Base-by-base conservation (phyloP, 2,113 vertebrate species). In the Fulica atra region DNA sequence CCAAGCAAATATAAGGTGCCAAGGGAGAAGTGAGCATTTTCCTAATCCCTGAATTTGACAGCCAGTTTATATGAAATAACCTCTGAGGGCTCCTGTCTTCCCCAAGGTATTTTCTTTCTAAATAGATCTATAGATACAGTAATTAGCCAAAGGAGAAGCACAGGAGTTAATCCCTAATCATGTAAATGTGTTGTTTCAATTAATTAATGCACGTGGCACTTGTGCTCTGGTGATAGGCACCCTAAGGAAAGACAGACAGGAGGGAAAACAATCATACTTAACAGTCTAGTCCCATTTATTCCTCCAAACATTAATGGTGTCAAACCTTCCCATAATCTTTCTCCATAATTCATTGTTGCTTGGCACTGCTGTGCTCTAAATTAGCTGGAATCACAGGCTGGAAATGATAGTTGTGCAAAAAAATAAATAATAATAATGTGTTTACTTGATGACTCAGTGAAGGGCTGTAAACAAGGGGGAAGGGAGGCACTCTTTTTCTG, bases 71-170 rank as follows among this genome's bases (percentile, higher is more conserved):
- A 20, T 33, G 81, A 92, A 92, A 94, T 29, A 74, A 93, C 44
- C 91, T 95, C 91, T 11, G 57, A 92, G 91, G 91, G 50, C 81
- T 95, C 44, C 72, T 76, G 65, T 35, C 66, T 85, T 93, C 93
- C 94, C 94, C 65, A 84, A 84, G 89, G 91, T 86, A 73, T 92
- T 93, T 95, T 89, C 87, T 73, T 92, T 63, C 85, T 90, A 88
- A 95, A 93, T 73, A 88, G 96, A 95, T 96, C 81, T 94, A 95
- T 96, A 96, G 95, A 96, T 96, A 80, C 87, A 68, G 71, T 96
- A 96, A 97, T 96, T 96, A 96, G 90, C 91, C 79, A 66, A 89
- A 88, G 79, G 81, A 95, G 92, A 91, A 81, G 79, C 82, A 63
- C 78, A 81, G 88, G 85, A 96, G 89, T 94, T 96, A 96, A 96